A percentile compares a stretch with the other conserved stretches of the same genome.
phyloP scores from a whole-genome alignment of 2,888 invertebrate species.

The Peribatodes rhomboidaria region DNA sequence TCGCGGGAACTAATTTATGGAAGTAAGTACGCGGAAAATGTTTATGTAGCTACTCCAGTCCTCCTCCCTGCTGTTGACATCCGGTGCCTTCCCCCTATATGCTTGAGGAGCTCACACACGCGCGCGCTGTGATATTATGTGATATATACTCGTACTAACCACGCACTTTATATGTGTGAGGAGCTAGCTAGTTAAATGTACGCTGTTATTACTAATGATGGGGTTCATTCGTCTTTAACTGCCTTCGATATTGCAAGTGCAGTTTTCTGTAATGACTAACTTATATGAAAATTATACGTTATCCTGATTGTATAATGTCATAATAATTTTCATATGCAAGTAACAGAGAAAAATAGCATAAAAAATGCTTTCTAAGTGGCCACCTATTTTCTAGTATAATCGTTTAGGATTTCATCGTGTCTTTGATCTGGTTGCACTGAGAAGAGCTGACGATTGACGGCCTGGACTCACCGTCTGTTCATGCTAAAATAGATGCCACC shows the following conservation, averaged over 20 bases:
- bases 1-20: slow-evolving; percentile 85
- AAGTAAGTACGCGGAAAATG: slow-evolving; percentile 86
- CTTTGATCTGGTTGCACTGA: slow-evolving; percentile 30
- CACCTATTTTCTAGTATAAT: slow-evolving; percentile 23
- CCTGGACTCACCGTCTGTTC: slow-evolving; percentile 11
- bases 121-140: slow-evolving; percentile 55
- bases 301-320: background rate
- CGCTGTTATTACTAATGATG: slow-evolving; percentile 43
- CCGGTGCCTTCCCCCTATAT: slow-evolving; percentile 69
- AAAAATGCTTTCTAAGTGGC: background rate
- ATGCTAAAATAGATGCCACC: slow-evolving; percentile 13
- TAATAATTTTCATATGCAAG: slow-evolving; percentile 11
- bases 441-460: slow-evolving; percentile 25
- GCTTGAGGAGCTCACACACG: slow-evolving; percentile 51
- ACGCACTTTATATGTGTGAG: slow-evolving; percentile 36
- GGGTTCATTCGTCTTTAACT: slow-evolving; percentile 40
- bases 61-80: slow-evolving; percentile 77
- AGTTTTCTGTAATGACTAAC: slow-evolving; percentile 45
- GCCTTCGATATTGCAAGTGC: slow-evolving; percentile 37
- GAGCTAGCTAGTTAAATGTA: slow-evolving; percentile 35
- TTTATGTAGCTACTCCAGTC: slow-evolving; percentile 77
- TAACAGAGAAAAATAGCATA: background rate
- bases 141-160: slow-evolving; percentile 42
- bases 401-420: slow-evolving; percentile 17
- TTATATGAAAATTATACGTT: slow-evolving; percentile 44